Evolutionary conservation across 1,140 invertebrate genomes (phyloP).

Genomic region (Lineus longissimus): DNA sequence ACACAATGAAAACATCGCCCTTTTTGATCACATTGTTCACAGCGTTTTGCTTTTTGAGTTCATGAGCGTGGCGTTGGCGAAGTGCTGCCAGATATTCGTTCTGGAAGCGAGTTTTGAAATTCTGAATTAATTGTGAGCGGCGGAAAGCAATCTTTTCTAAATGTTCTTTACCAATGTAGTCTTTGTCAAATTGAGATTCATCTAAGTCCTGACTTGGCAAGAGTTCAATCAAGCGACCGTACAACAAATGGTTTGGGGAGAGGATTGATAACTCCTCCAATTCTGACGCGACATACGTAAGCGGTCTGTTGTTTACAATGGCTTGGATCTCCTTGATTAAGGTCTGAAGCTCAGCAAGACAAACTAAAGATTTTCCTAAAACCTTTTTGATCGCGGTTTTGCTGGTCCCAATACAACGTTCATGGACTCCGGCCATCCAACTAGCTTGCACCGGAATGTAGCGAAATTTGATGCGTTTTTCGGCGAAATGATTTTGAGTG

Average conservation of each 20-base stretch:
- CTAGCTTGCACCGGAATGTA: not conserved
- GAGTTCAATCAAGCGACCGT: not conserved
- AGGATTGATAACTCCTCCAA: not conserved
- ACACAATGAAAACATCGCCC: too few relatives aligned
- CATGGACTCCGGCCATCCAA: slow-evolving; percentile 2
- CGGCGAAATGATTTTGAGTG: not conserved
- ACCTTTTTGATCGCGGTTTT: slow-evolving; percentile 4
- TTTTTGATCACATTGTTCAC: too few relatives aligned
- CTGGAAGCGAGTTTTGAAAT: too few relatives aligned
- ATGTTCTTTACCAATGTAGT: too few relatives aligned
- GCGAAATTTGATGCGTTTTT: not conserved
- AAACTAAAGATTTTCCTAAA: not conserved
- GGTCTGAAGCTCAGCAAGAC: not conserved
- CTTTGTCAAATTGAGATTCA: too few relatives aligned
- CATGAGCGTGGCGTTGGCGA: too few relatives aligned
- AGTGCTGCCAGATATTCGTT: too few relatives aligned
- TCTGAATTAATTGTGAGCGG: too few relatives aligned
- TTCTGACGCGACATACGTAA: not conserved
- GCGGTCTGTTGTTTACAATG: slow-evolving; percentile 1
- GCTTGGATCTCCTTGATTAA: slow-evolving; percentile 4
- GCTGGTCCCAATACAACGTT: not conserved
- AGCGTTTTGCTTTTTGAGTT: too few relatives aligned
- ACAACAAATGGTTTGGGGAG: not conserved
- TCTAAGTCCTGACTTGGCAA: too few relatives aligned
- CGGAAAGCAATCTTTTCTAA: too few relatives aligned